phyloP scores from a whole-genome alignment of 2,113 vertebrate genomes.

The Bos javanicus region DNA sequence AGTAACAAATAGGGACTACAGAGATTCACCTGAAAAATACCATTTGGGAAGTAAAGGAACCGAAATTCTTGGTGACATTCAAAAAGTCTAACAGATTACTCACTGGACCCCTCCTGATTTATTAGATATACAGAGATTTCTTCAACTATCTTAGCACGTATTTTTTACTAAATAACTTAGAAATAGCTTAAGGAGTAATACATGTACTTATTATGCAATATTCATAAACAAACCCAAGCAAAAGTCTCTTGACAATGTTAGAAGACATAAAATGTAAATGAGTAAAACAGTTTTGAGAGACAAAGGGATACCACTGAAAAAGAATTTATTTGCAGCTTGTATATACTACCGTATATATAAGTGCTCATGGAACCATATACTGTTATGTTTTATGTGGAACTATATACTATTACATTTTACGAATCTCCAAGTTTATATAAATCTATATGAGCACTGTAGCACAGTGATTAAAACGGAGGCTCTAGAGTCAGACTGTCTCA shows the following conservation, averaged over 20 bases:
- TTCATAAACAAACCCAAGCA: constrained; percentile 36
- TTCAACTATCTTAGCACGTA: not conserved
- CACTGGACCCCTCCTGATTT: constrained; percentile 12
- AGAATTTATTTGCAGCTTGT: constrained; percentile 8
- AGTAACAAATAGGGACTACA: constrained; percentile 90
- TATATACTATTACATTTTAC: not conserved
- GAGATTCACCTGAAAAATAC: constrained; percentile 88
- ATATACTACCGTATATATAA: not conserved
- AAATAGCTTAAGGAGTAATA: constrained; percentile 10
- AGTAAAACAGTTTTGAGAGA: not conserved
- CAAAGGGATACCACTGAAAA: not conserved
- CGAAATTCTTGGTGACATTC: not conserved
- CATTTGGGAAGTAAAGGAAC: constrained; percentile 60
- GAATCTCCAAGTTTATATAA: not conserved
- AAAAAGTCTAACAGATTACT: not conserved
- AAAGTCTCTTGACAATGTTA: constrained; percentile 14
- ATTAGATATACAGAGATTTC: not conserved
- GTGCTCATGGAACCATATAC: not conserved
- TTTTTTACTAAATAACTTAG: not conserved
- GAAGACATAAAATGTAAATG: not conserved
- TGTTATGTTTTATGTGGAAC: not conserved
- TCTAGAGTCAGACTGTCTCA: not conserved
- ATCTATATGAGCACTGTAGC: not conserved
- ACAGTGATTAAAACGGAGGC: not conserved
- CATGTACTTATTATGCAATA: not conserved